Conservation (phyloP, 2,113 vertebrate species). For the Aegotheles bennettii region DNA sequence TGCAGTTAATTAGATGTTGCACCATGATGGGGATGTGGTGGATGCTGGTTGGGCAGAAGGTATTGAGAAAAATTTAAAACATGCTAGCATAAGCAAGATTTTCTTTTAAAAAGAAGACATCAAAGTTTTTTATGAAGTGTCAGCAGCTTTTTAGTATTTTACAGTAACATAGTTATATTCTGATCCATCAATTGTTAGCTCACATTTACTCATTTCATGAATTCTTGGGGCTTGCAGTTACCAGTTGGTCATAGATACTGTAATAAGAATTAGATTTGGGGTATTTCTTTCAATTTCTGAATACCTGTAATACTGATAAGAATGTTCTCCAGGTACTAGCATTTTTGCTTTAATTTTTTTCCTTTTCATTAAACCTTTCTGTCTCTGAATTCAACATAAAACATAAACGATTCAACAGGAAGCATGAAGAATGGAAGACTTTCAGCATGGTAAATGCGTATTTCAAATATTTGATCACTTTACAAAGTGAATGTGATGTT, state of each 20-base stretch:
- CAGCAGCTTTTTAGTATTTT: not conserved
- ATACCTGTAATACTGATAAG: not conserved
- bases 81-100: not conserved
- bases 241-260: not conserved
- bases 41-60: not conserved
- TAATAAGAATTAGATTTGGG: not conserved
- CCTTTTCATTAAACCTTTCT: not conserved
- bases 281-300: not conserved
- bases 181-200: not conserved
- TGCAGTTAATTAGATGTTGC: not conserved
- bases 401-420: not conserved
- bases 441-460: not conserved
- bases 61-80: not conserved
- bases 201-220: not conserved
- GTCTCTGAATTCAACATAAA: not conserved
- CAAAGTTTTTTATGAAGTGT: not conserved
- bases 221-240: not conserved
- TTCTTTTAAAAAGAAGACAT: not conserved
- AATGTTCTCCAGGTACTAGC: not conserved
- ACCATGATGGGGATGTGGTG: not conserved
- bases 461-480: not conserved
- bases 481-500: not conserved
- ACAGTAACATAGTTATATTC: not conserved
- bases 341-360: not conserved
- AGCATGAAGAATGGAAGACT: not conserved